Evolutionary conservation across 1,140 invertebrate genomes (phyloP), one percentile per base, ranked within the genome.

Genomic region (Arctopsyche grandis): DNA sequence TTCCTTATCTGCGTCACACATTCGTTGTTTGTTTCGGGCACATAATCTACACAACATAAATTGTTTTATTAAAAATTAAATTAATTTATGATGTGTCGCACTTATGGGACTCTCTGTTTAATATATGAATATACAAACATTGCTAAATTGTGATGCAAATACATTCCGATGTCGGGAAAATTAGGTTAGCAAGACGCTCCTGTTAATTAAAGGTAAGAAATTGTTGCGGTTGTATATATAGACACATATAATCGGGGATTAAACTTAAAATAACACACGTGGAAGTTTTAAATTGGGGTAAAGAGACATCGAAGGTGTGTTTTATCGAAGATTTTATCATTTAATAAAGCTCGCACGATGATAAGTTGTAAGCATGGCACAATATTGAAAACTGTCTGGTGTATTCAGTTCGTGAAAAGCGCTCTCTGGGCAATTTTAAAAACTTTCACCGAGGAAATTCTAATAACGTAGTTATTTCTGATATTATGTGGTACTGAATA

Each of bases 141-240:
- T 24, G 7, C 24, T 3, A 66, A 29, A 26, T 56, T 58, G 22
- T 22, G 71, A 52, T 75, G 46, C 56, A 75, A 75, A 75, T 58
- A 75, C 71, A 56, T 75, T 75, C 56, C 24, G 71, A 29, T 46
- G 56, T 21, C 14, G n/a, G 56, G 56, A 44, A 48, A 75, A 75
- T 75, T 56, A 56, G 29, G 29, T 75, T 75, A 75, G 63, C 24
- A 26, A 24, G 71, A 58, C 71, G 46, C 44, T 24, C 24, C 16
- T 16, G 22, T 21, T 52, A 73, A 46, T 75, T 56, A 58, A 12
- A 75, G 71, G 46, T 75, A 29, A 75, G 63, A 66, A 66, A 66
- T 29, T 26, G 63, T 66, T 60, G 5, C 21, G 26, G 14, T 26
- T 66, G 3, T 1, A 52, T 52, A 52, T 1, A 4, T 52, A 52